phyloP scores from a whole-genome alignment of 2,113 vertebrate species.

The Sclerurus mexicanus region DNA sequence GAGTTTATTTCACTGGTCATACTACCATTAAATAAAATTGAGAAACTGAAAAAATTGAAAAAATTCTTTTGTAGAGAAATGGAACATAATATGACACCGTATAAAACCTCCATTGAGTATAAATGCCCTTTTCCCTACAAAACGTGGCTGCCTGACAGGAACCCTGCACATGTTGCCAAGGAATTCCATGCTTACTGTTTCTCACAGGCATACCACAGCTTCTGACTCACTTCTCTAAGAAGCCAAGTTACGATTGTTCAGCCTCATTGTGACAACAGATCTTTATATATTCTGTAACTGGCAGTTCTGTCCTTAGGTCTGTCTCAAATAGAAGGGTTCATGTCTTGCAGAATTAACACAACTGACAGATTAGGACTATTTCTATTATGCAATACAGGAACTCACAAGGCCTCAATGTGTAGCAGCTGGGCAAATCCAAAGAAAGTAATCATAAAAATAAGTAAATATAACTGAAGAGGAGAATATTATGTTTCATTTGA shows the following conservation, averaged over 20 bases:
- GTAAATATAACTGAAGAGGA: neutral
- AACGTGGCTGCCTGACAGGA: neutral
- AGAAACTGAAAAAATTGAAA: neutral
- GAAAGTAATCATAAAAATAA: neutral
- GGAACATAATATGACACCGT: neutral
- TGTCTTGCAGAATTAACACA: neutral
- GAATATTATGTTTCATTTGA: neutral
- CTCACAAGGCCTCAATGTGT: neutral
- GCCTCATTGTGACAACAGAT: neutral
- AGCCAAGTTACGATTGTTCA: neutral
- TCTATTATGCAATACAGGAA: neutral
- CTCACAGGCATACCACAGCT: neutral
- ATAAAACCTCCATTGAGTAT: neutral
- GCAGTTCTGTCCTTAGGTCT: neutral
- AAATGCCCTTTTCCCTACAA: neutral
- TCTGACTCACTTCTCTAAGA: neutral
- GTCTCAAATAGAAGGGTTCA: neutral
- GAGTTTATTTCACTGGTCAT: neutral
- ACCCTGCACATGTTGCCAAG: neutral
- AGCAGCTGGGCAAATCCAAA: neutral
- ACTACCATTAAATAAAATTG: neutral
- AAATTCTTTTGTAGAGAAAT: neutral
- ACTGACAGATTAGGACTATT: neutral
- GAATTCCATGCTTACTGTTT: neutral
- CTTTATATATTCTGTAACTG: neutral